Base-by-base conservation (phyloP, 2,888 invertebrate genomes). In the Acleris emargana region DNA sequence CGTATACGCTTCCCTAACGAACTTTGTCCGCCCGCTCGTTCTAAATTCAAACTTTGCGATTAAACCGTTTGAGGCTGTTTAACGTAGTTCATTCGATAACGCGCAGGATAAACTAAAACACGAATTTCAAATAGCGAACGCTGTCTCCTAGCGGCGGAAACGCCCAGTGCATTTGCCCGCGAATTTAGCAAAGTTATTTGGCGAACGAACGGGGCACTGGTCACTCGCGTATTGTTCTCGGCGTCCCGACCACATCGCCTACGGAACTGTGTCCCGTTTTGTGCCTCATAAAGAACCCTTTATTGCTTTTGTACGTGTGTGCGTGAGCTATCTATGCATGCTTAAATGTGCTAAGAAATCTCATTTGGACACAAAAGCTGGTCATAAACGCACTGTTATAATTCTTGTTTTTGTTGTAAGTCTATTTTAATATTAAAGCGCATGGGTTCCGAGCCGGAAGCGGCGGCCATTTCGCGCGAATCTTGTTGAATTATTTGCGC, bases 401-500 rank as follows among this genome's bases (percentile, higher is more conserved):
- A 62, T 67, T 61, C 68, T 54, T 64, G 70, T 69, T 69, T 70
- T 67, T 71, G 70, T 68, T 70, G 69, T 68, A 69, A 68, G 74
- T 77, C 76, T 79, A 75, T 81, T 82, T 80, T 79, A 82, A 81
- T 83, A 82, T 84, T 79, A 79, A 81, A 78, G 76, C 74, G 76
- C 75, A 75, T 74, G 74, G 72, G 55, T 68, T 73, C 76, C 76
- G 83, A 83, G 73, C 70, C 73, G 75, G 80, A 75, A 73, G 73
- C 72, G 73, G 77, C 83, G 79, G 83, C 84, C 88, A 84, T 89
- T 89, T 79, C 81, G 86, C 79, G 86, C 82, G 87, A 84, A 82
- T 85, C 87, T 85, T 85, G 80, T 80, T 88, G 82, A 89, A 88
- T 89, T 86, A 87, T 89, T 87, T 73, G 80, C 79, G 74, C 85